Conservation (phyloP, 2,888 invertebrate species). For the Acleris emargana region DNA sequence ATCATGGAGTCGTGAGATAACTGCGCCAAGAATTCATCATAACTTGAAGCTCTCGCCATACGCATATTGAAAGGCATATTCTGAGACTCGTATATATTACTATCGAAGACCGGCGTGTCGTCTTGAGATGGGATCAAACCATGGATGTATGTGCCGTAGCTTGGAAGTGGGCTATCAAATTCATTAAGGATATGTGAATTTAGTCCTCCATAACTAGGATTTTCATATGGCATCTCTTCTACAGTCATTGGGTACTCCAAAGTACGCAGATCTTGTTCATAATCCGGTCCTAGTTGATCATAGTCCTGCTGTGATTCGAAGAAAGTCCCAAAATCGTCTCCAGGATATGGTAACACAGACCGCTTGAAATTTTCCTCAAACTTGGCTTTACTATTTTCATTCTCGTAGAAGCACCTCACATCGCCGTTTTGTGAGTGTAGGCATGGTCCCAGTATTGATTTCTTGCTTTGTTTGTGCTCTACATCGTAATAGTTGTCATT, state of each 20-base stretch:
- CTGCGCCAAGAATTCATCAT: constrained; percentile 57
- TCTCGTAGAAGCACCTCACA: constrained; percentile 15
- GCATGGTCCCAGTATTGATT: constrained; percentile 13
- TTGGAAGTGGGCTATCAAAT: constrained; percentile 45
- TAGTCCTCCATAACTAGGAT: constrained; percentile 2
- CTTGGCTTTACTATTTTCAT: background rate
- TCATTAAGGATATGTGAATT: background rate
- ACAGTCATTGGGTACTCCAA: background rate
- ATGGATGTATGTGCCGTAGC: constrained; percentile 46
- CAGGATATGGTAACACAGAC: background rate
- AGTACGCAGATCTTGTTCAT: constrained; percentile 1
- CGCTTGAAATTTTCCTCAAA: constrained; percentile 1
- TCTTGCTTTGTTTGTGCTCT: constrained; percentile 10
- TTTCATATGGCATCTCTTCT: constrained; percentile 4
- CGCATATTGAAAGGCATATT: constrained; percentile 16
- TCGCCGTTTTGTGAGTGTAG: constrained; percentile 24
- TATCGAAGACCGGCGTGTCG: constrained; percentile 12
- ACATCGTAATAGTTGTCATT: constrained; percentile 8
- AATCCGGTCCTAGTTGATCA: background rate
- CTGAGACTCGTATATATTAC: constrained; percentile 16
- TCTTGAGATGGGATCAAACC: constrained; percentile 43
- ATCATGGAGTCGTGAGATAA: constrained; percentile 62
- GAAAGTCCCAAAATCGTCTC: background rate
- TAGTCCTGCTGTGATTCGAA: constrained; percentile 1
- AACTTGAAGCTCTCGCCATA: constrained; percentile 42